Base-by-base conservation (phyloP, 2,113 vertebrate species). In the Mohoua ochrocephala region DNA sequence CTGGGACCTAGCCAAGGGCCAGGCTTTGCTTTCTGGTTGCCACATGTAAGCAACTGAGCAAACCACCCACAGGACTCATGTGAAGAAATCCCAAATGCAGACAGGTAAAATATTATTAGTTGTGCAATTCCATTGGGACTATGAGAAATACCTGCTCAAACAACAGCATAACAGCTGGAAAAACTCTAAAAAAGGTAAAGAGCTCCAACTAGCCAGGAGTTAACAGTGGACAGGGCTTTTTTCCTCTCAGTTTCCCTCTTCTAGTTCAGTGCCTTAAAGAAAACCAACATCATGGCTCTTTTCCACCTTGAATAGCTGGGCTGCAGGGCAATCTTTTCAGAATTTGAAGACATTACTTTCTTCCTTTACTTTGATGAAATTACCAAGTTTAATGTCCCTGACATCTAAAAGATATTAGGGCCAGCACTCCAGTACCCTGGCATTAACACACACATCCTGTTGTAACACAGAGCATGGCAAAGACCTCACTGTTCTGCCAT, bases 391-490 rank as follows among this genome's bases (percentile, higher is more conserved):
- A 33, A 44, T 20, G 20, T 28, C 20, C 21, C 33, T 67, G n/a
- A 31, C 24, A 37, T 37, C 59, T 47, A 10, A 13, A 79, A 49
- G 54, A 11, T 11, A 41, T 1, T 1, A 57, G 49, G 76, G 50
- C 8, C 9, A 59, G 37, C 56, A 19, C 47, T 42, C 22, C 42
- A 14, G 57, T 15, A 16, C 10, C 33, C 44, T 45, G 28, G 11
- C 56, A 22, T 39, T 27, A 44, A 31, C 6, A 45, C 4, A 44
- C 47, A 35, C 54, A 2, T 5, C 9, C 61, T 37, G 21, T 23
- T 33, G 5, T 0, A 77, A 44, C 47, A 14, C 1, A 11, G 0
- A 33, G 7, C 1, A 9, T 4, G 35, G 12, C 27, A n/a, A 31
- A 60, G 45, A 28, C 15, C n/a, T 41, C n/a, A 2, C 3, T 35